Evolutionary conservation across 2,797 vertebrate genomes (phyloP), one percentile per base, ranked within the genome.

Genomic region (Trematomus bernacchii): DNA sequence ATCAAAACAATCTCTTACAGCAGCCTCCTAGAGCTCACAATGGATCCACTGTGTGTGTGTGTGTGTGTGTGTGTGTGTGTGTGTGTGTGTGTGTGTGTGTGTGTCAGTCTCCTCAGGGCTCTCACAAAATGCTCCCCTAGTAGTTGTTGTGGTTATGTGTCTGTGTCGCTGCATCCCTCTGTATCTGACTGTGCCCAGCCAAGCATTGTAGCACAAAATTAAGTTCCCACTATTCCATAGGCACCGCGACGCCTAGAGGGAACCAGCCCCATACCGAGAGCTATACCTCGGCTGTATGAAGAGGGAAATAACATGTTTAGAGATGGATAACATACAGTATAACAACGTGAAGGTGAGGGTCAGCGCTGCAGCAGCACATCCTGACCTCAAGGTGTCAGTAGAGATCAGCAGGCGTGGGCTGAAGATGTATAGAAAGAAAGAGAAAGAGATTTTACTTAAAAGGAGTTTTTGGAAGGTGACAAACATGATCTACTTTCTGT

Each of bases 321-420:
- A 46, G 77, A 71, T 65, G 27, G 9, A 44, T 68, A 59, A 66
- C 69, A 61, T 48, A 9, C 33, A 37, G 33, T 37, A 9, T 70
- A 74, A 79, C 73, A 78, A 27, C 27, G 27, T 71, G 16, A 79
- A 79, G 81, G 79, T 80, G 50, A 74, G 67, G 85, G 87, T 89
- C 84, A 37, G 62, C 2, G 5, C 60, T 91, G 92, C 89, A 93
- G 87, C 71, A 50, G 53, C 84, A 14, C 70, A 7, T 76, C 57
- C 73, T 76, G 81, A 83, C 91, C 95, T 92, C 89, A 80, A 88
- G 94, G 93, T 94, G 94, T 89, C 85, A 94, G 92, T 93, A 90
- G 84, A 92, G 90, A 87, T 94, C 92, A 95, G 82, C 90, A 77
- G 71, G 73, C 48, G 52, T 54, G 43, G 59, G 6, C 33, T 37